Percentiles rank a stretch among this genome's conserved stretches.
These are phyloP conservation scores for Neoaliturus tenellus DNA, from an alignment of 2,888 invertebrate species.

Conservation along the genomic window DNA sequence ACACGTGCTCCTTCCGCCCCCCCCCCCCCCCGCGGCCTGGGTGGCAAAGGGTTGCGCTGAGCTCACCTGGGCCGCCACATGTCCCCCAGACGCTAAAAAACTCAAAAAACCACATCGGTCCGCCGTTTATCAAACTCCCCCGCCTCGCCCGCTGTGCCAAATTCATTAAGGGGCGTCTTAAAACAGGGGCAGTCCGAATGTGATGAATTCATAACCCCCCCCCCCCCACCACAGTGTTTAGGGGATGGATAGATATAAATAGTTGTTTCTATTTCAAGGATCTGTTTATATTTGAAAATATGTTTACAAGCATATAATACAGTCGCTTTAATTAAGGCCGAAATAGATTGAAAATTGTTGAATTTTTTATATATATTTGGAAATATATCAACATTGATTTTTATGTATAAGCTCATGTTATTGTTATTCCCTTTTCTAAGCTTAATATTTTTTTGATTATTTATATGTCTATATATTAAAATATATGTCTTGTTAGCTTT, in stretches of 20 bases:
- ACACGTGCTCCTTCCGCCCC: constrained; percentile 25
- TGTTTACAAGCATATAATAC: too few species aligned
- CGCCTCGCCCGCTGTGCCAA: constrained; percentile 27
- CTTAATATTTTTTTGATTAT: too few species aligned
- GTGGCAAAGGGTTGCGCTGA: constrained; percentile 8
- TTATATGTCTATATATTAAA: too few species aligned
- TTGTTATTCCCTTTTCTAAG: too few species aligned
- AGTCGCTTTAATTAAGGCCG: too few species aligned
- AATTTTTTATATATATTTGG: too few species aligned
- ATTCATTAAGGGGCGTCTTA: constrained; percentile 41
- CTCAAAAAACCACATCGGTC: constrained; percentile 28
- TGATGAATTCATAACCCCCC: constrained; percentile 34
- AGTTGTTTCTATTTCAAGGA: neutral
- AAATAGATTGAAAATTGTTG: too few species aligned
- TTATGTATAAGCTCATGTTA: too few species aligned
- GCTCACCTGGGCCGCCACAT: constrained; percentile 44
- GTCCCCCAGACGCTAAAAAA: constrained; percentile 44
- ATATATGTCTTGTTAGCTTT: too few species aligned
- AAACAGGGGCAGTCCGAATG: constrained; percentile 5
- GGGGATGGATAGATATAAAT: neutral
- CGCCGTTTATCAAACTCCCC: constrained; percentile 32
- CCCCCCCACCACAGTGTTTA: neutral
- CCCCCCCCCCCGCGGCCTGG: constrained; percentile 23
- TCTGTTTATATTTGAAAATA: too few species aligned
- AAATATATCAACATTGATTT: too few species aligned